phyloP scores from a whole-genome alignment of 1,140 invertebrate genomes.

The Orchesella cincta region DNA sequence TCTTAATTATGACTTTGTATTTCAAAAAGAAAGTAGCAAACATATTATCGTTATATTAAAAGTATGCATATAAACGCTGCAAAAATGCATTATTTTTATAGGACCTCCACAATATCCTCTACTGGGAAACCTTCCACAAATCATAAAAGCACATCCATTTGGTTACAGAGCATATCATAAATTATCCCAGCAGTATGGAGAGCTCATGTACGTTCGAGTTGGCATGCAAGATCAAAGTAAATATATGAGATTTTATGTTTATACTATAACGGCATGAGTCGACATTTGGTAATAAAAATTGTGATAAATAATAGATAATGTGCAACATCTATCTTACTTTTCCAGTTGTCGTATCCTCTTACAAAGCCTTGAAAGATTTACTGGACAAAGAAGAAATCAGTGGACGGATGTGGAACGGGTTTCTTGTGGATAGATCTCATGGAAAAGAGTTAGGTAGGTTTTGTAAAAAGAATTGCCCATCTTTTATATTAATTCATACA shows the following conservation, averaged over 20 bases:
- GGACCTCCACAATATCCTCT: constrained; percentile 42
- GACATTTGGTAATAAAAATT: too few relatives aligned
- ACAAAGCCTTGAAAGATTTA: constrained; percentile 41
- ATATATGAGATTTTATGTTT: too few relatives aligned
- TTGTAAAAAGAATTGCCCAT: too few relatives aligned
- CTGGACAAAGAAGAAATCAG: constrained; percentile 42
- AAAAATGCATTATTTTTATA: not conserved
- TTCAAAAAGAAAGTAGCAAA: not conserved
- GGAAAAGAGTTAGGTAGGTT: constrained; percentile 43
- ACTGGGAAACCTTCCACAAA: constrained; percentile 46
- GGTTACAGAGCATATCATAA: constrained; percentile 41
- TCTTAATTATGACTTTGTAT: not conserved
- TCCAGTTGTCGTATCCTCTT: constrained; percentile 45
- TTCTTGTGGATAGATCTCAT: constrained; percentile 44
- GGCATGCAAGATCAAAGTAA: constrained; percentile 45
- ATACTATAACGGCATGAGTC: not conserved
- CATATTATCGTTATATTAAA: not conserved
- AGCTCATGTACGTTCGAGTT: constrained; percentile 46
- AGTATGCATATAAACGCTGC: not conserved
- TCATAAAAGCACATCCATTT: constrained; percentile 37
- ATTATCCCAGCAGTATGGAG: constrained; percentile 43
- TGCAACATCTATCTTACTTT: not conserved
- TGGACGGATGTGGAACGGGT: constrained; percentile 42
- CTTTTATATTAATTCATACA: too few relatives aligned
- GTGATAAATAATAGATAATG: not conserved